phyloP scores from a whole-genome alignment of 2,888 invertebrate species.

The Cephus pygmeus region DNA sequence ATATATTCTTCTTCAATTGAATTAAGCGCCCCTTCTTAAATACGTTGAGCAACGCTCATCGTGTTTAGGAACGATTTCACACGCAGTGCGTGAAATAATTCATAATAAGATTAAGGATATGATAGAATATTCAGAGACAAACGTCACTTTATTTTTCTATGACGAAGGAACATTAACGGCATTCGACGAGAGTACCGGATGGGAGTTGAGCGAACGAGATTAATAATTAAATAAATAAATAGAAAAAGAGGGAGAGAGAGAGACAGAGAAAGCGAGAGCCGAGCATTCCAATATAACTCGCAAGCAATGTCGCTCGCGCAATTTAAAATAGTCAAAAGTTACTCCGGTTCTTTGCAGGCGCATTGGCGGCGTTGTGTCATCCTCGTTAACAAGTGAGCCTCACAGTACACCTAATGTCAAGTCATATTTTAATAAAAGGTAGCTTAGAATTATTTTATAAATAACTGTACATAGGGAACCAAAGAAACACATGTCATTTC shows the following conservation, averaged over 20 bases:
- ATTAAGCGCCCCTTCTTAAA: background rate
- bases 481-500: constrained; percentile 41
- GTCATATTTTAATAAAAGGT: constrained; percentile 39
- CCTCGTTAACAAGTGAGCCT: background rate
- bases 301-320: background rate
- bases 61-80: background rate
- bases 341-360: background rate
- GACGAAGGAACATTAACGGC: background rate
- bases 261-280: background rate
- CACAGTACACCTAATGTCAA: constrained; percentile 26
- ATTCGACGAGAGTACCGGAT: background rate
- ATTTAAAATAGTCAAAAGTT: background rate
- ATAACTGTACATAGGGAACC: constrained; percentile 41
- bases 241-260: background rate
- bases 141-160: background rate
- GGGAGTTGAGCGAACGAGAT: background rate
- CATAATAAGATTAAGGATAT: background rate
- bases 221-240: background rate
- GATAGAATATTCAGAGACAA: background rate
- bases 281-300: background rate
- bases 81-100: background rate
- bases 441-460: constrained; percentile 42
- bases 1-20: constrained; percentile 20
- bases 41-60: background rate
- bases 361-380: background rate